These are phyloP conservation scores for Leucosticte australis DNA, from an alignment of 2,113 vertebrate species.

Conservation along the genomic window DNA sequence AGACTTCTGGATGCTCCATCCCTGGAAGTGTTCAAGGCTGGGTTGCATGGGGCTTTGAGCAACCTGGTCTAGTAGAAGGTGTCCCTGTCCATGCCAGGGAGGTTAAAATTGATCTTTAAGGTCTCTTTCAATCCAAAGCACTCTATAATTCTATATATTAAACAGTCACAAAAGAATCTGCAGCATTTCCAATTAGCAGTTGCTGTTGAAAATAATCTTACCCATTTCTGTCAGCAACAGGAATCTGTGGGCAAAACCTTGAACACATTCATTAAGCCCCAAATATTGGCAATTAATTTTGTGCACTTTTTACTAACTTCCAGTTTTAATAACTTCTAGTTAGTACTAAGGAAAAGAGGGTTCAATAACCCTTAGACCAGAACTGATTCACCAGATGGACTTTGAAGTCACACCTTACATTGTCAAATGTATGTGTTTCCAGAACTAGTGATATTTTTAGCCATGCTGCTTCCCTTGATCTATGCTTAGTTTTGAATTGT, in stretches of 20 bases:
- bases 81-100: background rate
- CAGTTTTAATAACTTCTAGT: background rate
- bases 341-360: background rate
- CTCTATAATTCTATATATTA: background rate
- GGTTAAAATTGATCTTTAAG: background rate
- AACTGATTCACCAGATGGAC: background rate
- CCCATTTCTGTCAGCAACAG: background rate
- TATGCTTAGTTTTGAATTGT: background rate
- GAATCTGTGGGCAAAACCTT: background rate
- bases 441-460: constrained; percentile 8
- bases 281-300: background rate
- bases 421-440: background rate
- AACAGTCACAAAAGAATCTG: background rate
- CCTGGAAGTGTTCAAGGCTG: background rate
- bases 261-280: background rate
- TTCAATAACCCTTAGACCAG: background rate
- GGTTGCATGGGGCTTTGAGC: background rate
- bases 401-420: constrained; percentile 25
- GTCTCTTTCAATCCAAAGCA: background rate
- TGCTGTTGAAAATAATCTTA: background rate
- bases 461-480: background rate
- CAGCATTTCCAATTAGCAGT: background rate
- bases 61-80: background rate
- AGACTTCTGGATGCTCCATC: background rate
- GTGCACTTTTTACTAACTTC: background rate